Evolutionary conservation across 2,797 vertebrate genomes (phyloP).

Genomic region (Otolemur crassicaudatus): DNA sequence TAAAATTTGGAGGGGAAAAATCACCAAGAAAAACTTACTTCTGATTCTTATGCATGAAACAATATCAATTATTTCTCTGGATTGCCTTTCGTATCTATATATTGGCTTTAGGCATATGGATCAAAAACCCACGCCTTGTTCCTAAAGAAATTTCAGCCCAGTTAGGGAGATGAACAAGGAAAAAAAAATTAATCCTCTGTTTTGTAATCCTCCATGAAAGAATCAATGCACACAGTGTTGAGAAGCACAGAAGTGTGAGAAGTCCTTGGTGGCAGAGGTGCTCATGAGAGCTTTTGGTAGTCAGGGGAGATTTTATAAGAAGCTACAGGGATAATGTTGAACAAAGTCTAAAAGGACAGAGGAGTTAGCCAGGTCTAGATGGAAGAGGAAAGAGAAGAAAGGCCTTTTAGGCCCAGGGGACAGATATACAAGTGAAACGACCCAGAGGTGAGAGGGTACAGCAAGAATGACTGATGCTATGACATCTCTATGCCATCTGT

Average conservation of each 20-base stretch:
- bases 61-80: not conserved
- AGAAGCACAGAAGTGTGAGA: not conserved
- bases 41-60: not conserved
- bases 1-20: not conserved
- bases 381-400: not conserved
- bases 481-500: rapidly evolving
- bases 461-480: rapidly evolving
- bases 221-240: not conserved
- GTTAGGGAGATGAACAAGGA: not conserved
- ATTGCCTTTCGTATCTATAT: not conserved
- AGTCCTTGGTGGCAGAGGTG: rapidly evolving
- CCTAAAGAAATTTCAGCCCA: not conserved
- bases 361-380: no score
- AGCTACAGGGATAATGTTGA: not conserved
- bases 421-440: not conserved
- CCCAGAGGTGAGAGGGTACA: not conserved
- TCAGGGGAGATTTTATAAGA: not conserved
- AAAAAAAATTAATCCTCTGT: not conserved
- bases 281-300: not conserved
- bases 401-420: not conserved
- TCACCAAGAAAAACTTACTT: not conserved
- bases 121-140: not conserved
- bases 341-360: not conserved
- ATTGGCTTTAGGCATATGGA: not conserved
- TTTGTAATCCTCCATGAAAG: not conserved